A percentile compares a stretch with the other conserved stretches of the same genome.
Evolutionary conservation across 2,113 vertebrate species (phyloP).

Genomic region (Coptodon rendalli): DNA sequence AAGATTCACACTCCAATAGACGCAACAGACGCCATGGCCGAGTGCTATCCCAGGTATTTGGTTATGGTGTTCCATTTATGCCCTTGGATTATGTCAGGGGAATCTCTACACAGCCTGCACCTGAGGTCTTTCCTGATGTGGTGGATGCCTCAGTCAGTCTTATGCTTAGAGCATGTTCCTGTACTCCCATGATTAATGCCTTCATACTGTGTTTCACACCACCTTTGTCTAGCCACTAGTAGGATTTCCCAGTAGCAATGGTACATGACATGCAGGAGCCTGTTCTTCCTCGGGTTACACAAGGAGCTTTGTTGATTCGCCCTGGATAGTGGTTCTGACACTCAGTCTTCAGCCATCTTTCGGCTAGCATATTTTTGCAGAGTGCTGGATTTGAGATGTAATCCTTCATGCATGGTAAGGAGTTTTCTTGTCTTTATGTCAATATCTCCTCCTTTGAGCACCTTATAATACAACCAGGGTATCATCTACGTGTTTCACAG

Average conservation of each 20-base stretch:
- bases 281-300: not conserved
- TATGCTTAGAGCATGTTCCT: rapidly evolving
- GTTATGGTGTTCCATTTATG: too few species aligned
- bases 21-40: too few species aligned
- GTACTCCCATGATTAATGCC: not conserved
- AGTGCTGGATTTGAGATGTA: not conserved
- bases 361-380: not conserved
- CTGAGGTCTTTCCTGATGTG: too few species aligned
- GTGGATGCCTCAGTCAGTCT: not conserved
- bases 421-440: not conserved
- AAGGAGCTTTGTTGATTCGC: not conserved
- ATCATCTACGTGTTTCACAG: rapidly evolving
- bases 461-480: not conserved
- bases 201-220: not conserved
- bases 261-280: not conserved
- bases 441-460: not conserved
- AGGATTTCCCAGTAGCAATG: not conserved
- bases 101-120: too few species aligned
- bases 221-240: not conserved
- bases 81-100: too few species aligned
- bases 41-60: too few species aligned
- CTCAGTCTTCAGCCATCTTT: not conserved
- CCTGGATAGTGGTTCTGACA: not conserved
- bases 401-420: not conserved
- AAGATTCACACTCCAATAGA: too few species aligned